Evolutionary conservation across 2,113 vertebrate species (phyloP), one percentile per base, ranked within the genome.

Genomic region (Microcebus tavaratra): DNA sequence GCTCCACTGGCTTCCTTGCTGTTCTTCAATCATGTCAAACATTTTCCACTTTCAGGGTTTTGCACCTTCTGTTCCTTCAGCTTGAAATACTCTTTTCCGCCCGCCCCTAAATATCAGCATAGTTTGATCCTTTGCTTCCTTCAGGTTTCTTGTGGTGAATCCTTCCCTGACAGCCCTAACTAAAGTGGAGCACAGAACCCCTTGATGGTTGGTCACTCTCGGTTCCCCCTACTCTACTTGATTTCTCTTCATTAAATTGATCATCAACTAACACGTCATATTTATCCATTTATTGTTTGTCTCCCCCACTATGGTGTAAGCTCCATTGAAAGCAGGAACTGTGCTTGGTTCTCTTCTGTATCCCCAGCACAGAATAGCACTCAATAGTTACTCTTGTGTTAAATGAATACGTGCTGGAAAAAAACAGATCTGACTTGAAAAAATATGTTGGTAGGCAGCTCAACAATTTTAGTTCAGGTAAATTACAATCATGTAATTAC

Each of bases 381-480:
- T 39, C 34, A 61, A 17, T 42, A 80, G 42, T 84, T 80, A 65
- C 36, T 65, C 5, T 34, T 18, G 18, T 3, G 45, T 59, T 73
- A 75, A 95, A 48, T 94, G 85, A 83, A 39, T 70, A 23, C 17
- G 13, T 79, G 23, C 36, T 82, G 39, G 20, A 7, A 15, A n/a
- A 75, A 42, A 36, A 79, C 1, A 63, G n/a, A 82, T 27, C 23
- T 48, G 48, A 82, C 27, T 75, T 88, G 18, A 67, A 88, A 96
- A 89, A 61, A 53, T 36, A 4, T 72, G 39, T 6, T 78, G 29
- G 57, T 36, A 48, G 34, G 12, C 15, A 70, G 29, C 34, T 65
- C 20, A 83, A 78, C 75, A n/a, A 73, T 91, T 91, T 95, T 89
- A 95, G 31, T 70, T 95, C 15, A 75, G 79, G 8, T 88, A 82